A percentile compares a stretch with the other conserved stretches of the same genome.
Evolutionary conservation across 1,140 invertebrate genomes (phyloP).

Genomic region (Drosophila kurseongensis): DNA sequence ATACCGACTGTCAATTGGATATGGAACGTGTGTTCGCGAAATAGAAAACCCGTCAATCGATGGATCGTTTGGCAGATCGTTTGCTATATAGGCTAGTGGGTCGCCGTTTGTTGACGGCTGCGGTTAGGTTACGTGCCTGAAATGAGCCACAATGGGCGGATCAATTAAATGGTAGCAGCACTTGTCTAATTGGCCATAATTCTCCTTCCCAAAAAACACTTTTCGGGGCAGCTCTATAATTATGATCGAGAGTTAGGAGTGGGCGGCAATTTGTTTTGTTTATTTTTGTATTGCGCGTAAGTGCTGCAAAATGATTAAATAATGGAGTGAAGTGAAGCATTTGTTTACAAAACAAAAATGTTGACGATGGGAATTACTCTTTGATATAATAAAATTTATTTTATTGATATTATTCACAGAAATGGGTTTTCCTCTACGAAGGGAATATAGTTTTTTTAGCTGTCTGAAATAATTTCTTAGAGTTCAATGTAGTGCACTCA

Average conservation of each 20-base stretch:
- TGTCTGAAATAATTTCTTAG: background rate
- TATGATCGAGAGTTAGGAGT: constrained; percentile 46
- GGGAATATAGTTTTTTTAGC: background rate
- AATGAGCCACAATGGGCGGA: constrained; percentile 52
- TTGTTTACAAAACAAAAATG: constrained; percentile 71
- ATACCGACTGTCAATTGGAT: constrained; percentile 40
- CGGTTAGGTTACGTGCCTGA: constrained; percentile 72
- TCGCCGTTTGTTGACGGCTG: constrained; percentile 47
- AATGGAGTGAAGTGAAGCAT: constrained; percentile 40
- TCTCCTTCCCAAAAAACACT: constrained; percentile 40
- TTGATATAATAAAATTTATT: background rate
- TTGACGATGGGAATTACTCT: constrained; percentile 49
- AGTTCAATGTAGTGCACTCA: constrained; percentile 46
- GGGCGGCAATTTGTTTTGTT: constrained; percentile 52
- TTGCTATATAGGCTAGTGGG: constrained; percentile 69
- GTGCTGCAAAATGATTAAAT: constrained; percentile 35
- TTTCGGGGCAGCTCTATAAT: constrained; percentile 45
- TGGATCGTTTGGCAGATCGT: constrained; percentile 33
- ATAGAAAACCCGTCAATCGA: constrained; percentile 45
- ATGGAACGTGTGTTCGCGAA: constrained; percentile 36
- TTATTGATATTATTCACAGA: background rate
- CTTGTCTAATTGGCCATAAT: constrained; percentile 76
- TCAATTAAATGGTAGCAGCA: constrained; percentile 70
- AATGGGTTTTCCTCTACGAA: background rate
- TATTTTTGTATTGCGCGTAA: constrained; percentile 44